phyloP scores from a whole-genome alignment of 2,888 invertebrate species.

The Timema podura region DNA sequence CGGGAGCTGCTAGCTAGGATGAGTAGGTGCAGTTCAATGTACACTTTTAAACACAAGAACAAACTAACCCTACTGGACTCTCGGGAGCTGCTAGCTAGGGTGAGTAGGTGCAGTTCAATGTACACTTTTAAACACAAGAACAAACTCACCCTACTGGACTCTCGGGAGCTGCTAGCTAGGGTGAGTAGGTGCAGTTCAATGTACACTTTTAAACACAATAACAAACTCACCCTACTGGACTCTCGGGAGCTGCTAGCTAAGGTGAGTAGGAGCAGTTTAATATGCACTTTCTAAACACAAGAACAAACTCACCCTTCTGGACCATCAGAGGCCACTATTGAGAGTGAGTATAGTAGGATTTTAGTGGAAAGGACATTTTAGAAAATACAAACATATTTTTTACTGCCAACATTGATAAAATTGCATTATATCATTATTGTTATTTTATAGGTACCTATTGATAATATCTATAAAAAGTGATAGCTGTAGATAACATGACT shows the following conservation, averaged over 20 bases:
- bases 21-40: constrained; percentile 38
- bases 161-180: constrained; percentile 78
- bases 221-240: constrained; percentile 79
- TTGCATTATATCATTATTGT: too few relatives aligned
- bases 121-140: constrained; percentile 49
- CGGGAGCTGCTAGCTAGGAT: constrained; percentile 83
- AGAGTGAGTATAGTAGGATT: constrained; percentile 56
- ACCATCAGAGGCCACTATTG: constrained; percentile 79
- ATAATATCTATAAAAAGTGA: too few relatives aligned
- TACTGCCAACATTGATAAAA: too few relatives aligned
- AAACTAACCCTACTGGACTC: constrained; percentile 81
- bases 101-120: constrained; percentile 45
- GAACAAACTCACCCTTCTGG: constrained; percentile 78
- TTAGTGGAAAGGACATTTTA: too few relatives aligned
- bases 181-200: constrained; percentile 49
- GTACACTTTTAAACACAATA: constrained; percentile 47
- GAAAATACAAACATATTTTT: too few relatives aligned
- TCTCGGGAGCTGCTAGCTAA: constrained; percentile 80
- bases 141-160: constrained; percentile 78
- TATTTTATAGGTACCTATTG: too few relatives aligned
- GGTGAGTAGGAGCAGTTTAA: constrained; percentile 51
- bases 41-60: constrained; percentile 52
- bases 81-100: constrained; percentile 79
- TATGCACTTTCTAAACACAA: constrained; percentile 42
- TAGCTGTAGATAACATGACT: too few relatives aligned